Base-by-base conservation (phyloP, 2,797 vertebrate species). In the Myripristis murdjan region DNA sequence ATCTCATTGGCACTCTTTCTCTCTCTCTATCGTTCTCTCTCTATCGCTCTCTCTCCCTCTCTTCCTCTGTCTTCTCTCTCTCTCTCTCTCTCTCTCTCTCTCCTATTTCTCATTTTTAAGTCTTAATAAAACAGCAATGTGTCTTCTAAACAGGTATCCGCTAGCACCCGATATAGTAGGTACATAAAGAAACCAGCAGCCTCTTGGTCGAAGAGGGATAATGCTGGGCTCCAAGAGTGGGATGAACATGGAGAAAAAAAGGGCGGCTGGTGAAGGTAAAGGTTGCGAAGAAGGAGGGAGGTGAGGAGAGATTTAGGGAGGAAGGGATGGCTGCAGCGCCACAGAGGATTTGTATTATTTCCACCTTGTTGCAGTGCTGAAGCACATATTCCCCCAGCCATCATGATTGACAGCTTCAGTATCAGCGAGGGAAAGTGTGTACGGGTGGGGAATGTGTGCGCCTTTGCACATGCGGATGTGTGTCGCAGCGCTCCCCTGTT, bases 381-480 rank as follows among this genome's bases (percentile, higher is more conserved):
- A 78, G 65, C 72, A 62, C 82, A 48, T 71, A 77, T 87, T 89
- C 80, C 73, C 81, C 83, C 66, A 75, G 64, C 83, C 74, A 62
- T 81, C 65, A 5, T 91, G 89, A 94, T 78, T 91, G 92, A 93
- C 94, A 92, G 89, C 76, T 77, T 33, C n/a, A 59, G 70, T 76
- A 79, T 87, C 76, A 41, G 70, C 48, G 7, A 43, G 81, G 79
- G 85, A 75, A 54, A n/a, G 70, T 11, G 73, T 55, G 73, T 44
- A 23, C 60, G 77, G 76, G 66, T 73, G 41, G 8, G 23, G 51
- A 14, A 12, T 56, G 62, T 43, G 28, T n/a, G 20, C 54, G 33
- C 20, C 54, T 56, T 63, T 16, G 74, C 73, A 78, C 70, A 79
- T 71, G 65, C 48, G 55, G 37, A 23, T 43, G 84, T 63, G 78